phyloP scores from a whole-genome alignment of 2,797 vertebrate genomes.

The Austrolebias charrua region DNA sequence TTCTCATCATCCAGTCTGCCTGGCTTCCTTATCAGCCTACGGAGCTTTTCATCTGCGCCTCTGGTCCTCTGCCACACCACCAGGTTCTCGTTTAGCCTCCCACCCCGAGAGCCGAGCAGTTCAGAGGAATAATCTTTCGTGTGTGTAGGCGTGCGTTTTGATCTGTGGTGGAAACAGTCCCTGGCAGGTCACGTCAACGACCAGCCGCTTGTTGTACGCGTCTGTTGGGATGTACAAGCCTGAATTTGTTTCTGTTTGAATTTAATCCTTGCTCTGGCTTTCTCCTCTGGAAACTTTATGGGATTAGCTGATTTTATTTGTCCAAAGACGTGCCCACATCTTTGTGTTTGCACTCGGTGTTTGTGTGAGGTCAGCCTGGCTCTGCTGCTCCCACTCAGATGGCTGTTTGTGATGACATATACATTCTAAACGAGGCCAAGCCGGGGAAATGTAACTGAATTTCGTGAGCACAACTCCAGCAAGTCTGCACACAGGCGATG shows the following conservation, averaged over 20 bases:
- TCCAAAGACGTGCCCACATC: constrained; percentile 14
- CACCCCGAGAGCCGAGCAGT: constrained; percentile 51
- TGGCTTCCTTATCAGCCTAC: constrained; percentile 72
- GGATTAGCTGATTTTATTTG: not conserved
- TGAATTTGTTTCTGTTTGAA: not conserved
- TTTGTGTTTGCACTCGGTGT: constrained; percentile 2
- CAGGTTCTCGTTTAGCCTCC: constrained; percentile 64
- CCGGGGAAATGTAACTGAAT: constrained; percentile 18
- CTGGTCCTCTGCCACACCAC: constrained; percentile 63
- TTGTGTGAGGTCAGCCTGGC: constrained; percentile 45
- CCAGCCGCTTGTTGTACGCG: not conserved
- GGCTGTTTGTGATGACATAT: constrained; percentile 48
- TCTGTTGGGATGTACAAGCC: constrained; percentile 4
- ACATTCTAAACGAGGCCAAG: constrained; percentile 51
- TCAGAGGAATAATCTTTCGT: constrained; percentile 65
- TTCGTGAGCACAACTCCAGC: constrained; percentile 7
- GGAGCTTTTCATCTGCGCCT: constrained; percentile 68
- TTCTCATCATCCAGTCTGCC: constrained; percentile 71
- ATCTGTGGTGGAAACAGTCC: constrained; percentile 38
- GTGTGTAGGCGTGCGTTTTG: constrained; percentile 56
- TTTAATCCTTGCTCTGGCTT: not conserved
- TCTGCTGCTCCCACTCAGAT: constrained; percentile 40
- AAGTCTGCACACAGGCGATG: constrained; percentile 12
- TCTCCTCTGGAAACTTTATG: not conserved
- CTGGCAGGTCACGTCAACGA: constrained; percentile 20